Conservation (phyloP, 2,888 invertebrate species). For the Adela reaumurella region DNA sequence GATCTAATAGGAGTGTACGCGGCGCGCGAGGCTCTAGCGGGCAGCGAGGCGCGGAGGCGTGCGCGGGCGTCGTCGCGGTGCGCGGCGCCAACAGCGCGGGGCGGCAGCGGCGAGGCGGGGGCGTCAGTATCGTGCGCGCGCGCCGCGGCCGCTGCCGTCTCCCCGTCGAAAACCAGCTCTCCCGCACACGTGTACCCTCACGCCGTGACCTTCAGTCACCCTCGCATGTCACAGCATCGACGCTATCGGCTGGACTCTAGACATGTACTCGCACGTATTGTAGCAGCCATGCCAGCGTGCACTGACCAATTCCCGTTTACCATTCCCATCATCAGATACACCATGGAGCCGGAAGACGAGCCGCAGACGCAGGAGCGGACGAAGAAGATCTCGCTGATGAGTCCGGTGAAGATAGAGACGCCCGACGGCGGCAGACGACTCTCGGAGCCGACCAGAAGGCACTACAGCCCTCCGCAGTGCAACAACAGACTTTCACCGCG, state of each 20-base stretch:
- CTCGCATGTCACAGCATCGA: conserved; percentile 1
- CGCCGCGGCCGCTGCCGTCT: conserved; percentile 17
- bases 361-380: conserved; percentile 25
- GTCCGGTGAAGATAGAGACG: conserved; percentile 45
- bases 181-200: conserved; percentile 16
- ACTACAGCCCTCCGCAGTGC: conserved; percentile 47
- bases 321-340: conserved; percentile 45
- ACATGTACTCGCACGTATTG: conserved; percentile 1
- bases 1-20: too few relatives aligned
- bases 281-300: conserved; percentile 47
- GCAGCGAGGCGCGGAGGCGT: too few relatives aligned
- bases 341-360: conserved; percentile 44
- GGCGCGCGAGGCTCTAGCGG: too few relatives aligned
- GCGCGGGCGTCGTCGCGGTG: too few relatives aligned
- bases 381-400: conserved; percentile 43
- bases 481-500: conserved; percentile 43
- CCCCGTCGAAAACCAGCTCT: too few relatives aligned
- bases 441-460: conserved; percentile 35
- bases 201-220: too few relatives aligned
- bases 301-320: conserved; percentile 42
- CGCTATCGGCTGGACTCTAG: background rate
- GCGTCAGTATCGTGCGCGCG: conserved; percentile 18
- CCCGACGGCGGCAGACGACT: conserved; percentile 37
- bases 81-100: conserved; percentile 12
- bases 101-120: conserved; percentile 13